A percentile compares a stretch with the other conserved stretches of the same genome.
phyloP scores from a whole-genome alignment of 2,888 invertebrate genomes.

The Schrankia costaestrigalis region DNA sequence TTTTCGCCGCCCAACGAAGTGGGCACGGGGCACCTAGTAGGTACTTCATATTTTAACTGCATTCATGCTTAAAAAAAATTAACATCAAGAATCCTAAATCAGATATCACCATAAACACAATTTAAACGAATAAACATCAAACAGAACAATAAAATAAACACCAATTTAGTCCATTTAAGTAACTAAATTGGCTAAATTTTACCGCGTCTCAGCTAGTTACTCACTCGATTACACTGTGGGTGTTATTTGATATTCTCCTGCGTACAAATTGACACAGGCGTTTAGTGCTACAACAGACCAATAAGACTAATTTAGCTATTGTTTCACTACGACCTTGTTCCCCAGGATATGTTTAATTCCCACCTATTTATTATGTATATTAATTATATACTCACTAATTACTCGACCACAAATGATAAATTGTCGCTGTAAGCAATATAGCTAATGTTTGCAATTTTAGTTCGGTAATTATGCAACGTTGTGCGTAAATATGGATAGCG shows the following conservation, averaged over 20 bases:
- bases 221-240: constrained; percentile 26
- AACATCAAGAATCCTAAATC: no score
- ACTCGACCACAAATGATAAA: constrained; percentile 25
- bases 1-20: no score
- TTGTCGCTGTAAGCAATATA: constrained; percentile 8
- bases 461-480: not conserved
- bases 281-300: constrained; percentile 44
- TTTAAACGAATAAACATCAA: constrained; percentile 1
- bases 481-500: no score
- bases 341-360: constrained; percentile 33
- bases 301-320: constrained; percentile 51
- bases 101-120: no score
- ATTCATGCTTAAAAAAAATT: no score
- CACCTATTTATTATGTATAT: constrained; percentile 13
- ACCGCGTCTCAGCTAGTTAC: constrained; percentile 20
- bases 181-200: constrained; percentile 20
- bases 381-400: constrained; percentile 20
- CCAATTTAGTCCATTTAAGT: constrained; percentile 3
- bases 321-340: constrained; percentile 32
- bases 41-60: no score
- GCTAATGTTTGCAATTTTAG: constrained; percentile 13
- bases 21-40: no score
- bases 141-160: no score
- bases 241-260: constrained; percentile 29
- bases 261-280: constrained; percentile 37